These are phyloP conservation scores for Drosophila fuyamai DNA, from an alignment of 1,140 invertebrate species.

Conservation along the genomic window DNA sequence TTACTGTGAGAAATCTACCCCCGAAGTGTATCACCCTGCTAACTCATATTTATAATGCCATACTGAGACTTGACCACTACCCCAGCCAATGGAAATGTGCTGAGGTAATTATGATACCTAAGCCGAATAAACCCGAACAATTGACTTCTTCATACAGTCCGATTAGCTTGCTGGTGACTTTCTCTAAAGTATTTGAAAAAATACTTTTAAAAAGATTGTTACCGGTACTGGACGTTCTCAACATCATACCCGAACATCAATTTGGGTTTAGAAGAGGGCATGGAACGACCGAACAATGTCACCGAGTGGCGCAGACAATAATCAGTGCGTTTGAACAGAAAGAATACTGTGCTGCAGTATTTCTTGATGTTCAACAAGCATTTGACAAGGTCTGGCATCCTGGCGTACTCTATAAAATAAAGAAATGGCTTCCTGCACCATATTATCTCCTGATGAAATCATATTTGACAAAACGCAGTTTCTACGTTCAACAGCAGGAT, in stretches of 20 bases:
- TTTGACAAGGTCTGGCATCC: not conserved
- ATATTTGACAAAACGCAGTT: not conserved
- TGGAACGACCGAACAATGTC: too few species aligned
- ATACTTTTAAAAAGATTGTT: slow-evolving; percentile 4
- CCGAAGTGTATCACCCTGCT: not conserved
- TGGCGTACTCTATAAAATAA: slow-evolving; percentile 1
- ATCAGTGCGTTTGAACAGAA: too few species aligned
- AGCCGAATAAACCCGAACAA: not conserved
- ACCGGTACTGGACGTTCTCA: not conserved
- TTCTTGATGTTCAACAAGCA: too few species aligned
- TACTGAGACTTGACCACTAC: not conserved
- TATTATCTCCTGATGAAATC: slow-evolving; percentile 1
- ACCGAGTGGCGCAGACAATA: too few species aligned
- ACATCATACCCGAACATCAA: slow-evolving; percentile 4
- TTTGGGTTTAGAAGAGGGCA: slow-evolving; percentile 3
- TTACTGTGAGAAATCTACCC: not conserved
- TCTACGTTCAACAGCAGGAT: not conserved
- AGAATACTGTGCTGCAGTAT: too few species aligned
- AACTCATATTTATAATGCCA: not conserved
- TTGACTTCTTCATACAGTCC: not conserved
- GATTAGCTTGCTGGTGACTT: slow-evolving; percentile 1
- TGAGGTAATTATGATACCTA: not conserved
- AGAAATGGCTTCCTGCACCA: slow-evolving; percentile 4
- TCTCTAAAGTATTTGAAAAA: not conserved
- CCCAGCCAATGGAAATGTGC: not conserved